phyloP scores from a whole-genome alignment of 2,797 vertebrate species.

The Phrynocephalus vlangalii region DNA sequence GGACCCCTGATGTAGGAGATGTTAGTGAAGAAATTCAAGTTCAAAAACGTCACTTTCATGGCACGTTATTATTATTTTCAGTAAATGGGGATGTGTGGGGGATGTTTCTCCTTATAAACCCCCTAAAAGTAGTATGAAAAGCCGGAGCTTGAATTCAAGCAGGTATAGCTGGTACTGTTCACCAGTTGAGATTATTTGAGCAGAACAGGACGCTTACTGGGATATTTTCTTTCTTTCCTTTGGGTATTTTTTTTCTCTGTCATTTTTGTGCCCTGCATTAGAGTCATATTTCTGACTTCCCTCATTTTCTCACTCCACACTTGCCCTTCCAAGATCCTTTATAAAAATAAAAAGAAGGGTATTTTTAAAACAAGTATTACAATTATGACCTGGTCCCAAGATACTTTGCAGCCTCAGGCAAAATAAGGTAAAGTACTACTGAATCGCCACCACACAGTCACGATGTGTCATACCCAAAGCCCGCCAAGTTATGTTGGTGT shows the following conservation, averaged over 20 bases:
- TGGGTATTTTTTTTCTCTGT: background rate
- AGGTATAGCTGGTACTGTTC: constrained; percentile 17
- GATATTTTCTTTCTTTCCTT: background rate
- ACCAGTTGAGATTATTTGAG: constrained; percentile 11
- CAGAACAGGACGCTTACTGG: background rate
- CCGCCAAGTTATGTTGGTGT: background rate
- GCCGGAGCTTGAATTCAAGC: constrained; percentile 36
- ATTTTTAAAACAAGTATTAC: no score
- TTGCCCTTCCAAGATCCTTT: background rate
- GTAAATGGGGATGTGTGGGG: constrained; percentile 12
- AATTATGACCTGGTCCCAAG: background rate
- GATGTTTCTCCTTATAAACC: background rate
- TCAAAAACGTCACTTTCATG: background rate
- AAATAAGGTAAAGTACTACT: background rate
- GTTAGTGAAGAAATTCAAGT: background rate
- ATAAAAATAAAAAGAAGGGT: no score
- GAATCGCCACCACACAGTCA: background rate
- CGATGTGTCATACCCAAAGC: background rate
- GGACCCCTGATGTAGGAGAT: background rate
- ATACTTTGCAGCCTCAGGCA: background rate
- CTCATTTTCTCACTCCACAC: constrained; percentile 2
- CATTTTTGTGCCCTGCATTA: background rate
- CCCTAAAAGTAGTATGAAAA: constrained; percentile 34
- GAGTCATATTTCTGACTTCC: constrained; percentile 30
- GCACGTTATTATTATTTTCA: background rate